Base-by-base conservation (phyloP, 2,888 invertebrate species). In the Tholera decimalis region DNA sequence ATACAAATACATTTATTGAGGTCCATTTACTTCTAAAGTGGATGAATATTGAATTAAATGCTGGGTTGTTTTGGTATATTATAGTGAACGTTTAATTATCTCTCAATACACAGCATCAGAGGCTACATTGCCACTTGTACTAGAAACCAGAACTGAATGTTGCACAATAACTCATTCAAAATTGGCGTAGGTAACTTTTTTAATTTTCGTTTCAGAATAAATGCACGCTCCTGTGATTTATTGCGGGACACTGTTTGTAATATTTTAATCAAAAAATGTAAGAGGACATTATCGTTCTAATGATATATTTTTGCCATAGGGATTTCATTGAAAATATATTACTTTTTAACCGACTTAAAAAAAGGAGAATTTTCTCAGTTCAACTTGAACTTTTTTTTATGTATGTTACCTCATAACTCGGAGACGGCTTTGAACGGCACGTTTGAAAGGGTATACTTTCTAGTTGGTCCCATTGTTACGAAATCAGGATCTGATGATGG, bases 81-180 rank as follows among this genome's bases (percentile, higher is more conserved):
- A 46, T 49, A 35, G 7, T 47, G 18, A 6, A 47, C 24, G 46
- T 46, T 63, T 46, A 46, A 63, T 60, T 57, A 60, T 44, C 61
- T 62, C 50, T 58, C 47, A 43, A 64, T 43, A 59, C 64, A 73
- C 33, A 60, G 58, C 60, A 51, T 55, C 49, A 24, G 49, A 77
- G 59, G 66, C 54, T 69, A 72, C 66, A 77, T 70, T 73, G 63
- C 83, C 77, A 83, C 73, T 80, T 85, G 82, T 84, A 84, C 85
- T 85, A 73, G 57, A 68, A 47, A 85, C 85, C 85, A 82, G 82
- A 88, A 87, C 87, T 87, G 89, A 89, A 89, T 88, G 90, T 88
- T 91, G 90, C 89, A 92, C 89, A 92, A 93, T 94, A 95, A 94
- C 93, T 95, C 94, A 93, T 91, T 90, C 89, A 88, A 92, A 93